A percentile compares a stretch with the other conserved stretches of the same genome.
Evolutionary conservation across 2,888 invertebrate genomes (phyloP).

Genomic region (Hesperia comma): DNA sequence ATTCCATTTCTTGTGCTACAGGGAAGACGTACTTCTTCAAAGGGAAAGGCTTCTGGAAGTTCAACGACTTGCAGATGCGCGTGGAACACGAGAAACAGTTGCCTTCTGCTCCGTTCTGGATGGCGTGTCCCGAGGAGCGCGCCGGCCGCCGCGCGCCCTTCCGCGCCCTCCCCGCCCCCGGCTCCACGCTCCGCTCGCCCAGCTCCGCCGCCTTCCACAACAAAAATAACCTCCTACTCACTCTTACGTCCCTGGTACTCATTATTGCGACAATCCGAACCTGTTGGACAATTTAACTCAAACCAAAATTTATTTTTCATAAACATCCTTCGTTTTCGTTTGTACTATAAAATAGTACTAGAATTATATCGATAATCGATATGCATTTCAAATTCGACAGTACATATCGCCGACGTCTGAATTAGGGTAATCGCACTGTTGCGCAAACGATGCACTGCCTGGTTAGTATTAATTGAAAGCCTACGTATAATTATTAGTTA

Average conservation of each 20-base stretch:
- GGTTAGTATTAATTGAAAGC: conserved; percentile 67
- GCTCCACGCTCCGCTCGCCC: conserved; percentile 73
- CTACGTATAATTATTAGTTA: conserved; percentile 47
- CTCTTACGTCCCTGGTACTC: conserved; percentile 40
- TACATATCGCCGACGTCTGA: conserved; percentile 73
- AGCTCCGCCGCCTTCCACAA: conserved; percentile 55
- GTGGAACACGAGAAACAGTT: conserved; percentile 89
- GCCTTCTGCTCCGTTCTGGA: conserved; percentile 92
- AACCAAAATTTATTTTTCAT: neutral
- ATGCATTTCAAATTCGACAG: conserved; percentile 45
- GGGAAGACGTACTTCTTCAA: conserved; percentile 98
- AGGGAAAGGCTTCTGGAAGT: conserved; percentile 94
- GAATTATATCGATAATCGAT: neutral
- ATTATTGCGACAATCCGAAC: conserved; percentile 31
- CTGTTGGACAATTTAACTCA: neutral
- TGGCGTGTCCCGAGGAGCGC: conserved; percentile 88
- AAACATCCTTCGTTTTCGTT: neutral
- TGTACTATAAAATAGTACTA: conserved; percentile 10
- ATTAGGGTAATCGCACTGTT: conserved; percentile 41
- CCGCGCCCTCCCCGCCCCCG: conserved; percentile 70
- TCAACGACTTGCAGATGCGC: conserved; percentile 92
- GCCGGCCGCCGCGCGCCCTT: conserved; percentile 69
- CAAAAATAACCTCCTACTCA: conserved; percentile 43
- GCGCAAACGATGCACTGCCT: conserved; percentile 80
- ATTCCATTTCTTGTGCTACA: conserved; percentile 53